Evolutionary conservation across 2,797 vertebrate species (phyloP), one percentile per base, ranked within the genome.

Genomic region (Hylomyscus alleni): DNA sequence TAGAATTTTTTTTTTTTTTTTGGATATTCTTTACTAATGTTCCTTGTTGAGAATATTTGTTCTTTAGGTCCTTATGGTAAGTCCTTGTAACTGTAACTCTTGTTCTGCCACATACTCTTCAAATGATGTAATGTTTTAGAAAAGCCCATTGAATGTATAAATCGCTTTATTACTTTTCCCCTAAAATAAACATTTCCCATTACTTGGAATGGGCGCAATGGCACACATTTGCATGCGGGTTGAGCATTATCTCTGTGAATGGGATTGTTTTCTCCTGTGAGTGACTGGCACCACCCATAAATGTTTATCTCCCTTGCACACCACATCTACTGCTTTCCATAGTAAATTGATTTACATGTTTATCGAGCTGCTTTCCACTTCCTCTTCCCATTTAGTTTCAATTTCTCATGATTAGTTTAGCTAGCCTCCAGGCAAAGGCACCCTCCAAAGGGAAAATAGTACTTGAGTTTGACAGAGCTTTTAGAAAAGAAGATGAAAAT

Each of bases 321-420:
- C 93, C 84, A 81, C 12, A 91, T 85, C 58, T 93, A 81, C 91
- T 90, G 47, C 92, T 97, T 96, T 93, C 95, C 96, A 90, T 80
- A 96, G 91, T 88, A 97, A 97, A 97, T 94, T 86, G 93, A 97
- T 97, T 96, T 97, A 83, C 95, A 90, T 98, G 92, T 93, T 97
- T 97, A 94, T 97, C 81, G 29, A 60, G n/a, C 90, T 92, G 82
- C n/a, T 47, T 89, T 94, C 56, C 65, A 76, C 58, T 95, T 87
- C 72, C 84, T 95, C 77, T 96, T 90, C 37, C 88, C 95, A 95
- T 93, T 98, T 80, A 92, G 88, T 94, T 96, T 95, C 95, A 92
- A 93, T 97, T 95, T 90, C 82, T 95, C 78, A 90, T 97, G 96
- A 98, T 97, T 97, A 96, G 95, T 90, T 95, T 97, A 96, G 94